A percentile compares a stretch with the other conserved stretches of the same genome.
phyloP scores from a whole-genome alignment of 2,888 invertebrate genomes.

The Trachelus stipa region DNA sequence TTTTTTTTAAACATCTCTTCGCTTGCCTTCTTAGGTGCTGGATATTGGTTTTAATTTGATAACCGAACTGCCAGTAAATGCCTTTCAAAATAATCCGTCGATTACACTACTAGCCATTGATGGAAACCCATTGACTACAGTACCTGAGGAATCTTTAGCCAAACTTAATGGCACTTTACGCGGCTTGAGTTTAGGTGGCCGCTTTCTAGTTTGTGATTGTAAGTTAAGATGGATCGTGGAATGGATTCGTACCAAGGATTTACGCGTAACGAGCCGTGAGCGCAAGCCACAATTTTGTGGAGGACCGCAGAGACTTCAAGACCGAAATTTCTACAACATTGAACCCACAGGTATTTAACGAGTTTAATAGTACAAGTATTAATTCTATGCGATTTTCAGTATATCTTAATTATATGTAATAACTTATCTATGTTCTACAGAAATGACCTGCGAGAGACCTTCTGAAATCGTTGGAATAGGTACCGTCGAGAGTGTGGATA shows the following conservation, averaged over 20 bases:
- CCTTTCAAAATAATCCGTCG: conserved; percentile 85
- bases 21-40: conserved; percentile 71
- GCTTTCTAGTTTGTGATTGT: conserved; percentile 91
- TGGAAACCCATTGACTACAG: conserved; percentile 88
- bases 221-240: conserved; percentile 88
- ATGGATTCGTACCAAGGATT: conserved; percentile 88
- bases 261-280: conserved; percentile 93
- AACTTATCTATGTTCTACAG: conserved; percentile 44
- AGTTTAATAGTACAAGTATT: not conserved
- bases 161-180: conserved; percentile 86
- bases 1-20: not conserved
- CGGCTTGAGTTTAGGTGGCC: conserved; percentile 88
- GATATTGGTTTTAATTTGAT: conserved; percentile 94
- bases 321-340: conserved; percentile 88
- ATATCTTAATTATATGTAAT: conserved; percentile 6
- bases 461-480: conserved; percentile 70
- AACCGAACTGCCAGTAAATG: conserved; percentile 82
- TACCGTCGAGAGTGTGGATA: conserved; percentile 70
- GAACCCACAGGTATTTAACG: conserved; percentile 75
- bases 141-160: conserved; percentile 82
- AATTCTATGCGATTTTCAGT: not conserved
- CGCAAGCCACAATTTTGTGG: conserved; percentile 94
- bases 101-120: conserved; percentile 90
- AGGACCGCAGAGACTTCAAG: conserved; percentile 81
- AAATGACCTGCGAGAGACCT: conserved; percentile 62